phyloP scores from a whole-genome alignment of 1,140 invertebrate genomes.

The Meloidogyne hapla region DNA sequence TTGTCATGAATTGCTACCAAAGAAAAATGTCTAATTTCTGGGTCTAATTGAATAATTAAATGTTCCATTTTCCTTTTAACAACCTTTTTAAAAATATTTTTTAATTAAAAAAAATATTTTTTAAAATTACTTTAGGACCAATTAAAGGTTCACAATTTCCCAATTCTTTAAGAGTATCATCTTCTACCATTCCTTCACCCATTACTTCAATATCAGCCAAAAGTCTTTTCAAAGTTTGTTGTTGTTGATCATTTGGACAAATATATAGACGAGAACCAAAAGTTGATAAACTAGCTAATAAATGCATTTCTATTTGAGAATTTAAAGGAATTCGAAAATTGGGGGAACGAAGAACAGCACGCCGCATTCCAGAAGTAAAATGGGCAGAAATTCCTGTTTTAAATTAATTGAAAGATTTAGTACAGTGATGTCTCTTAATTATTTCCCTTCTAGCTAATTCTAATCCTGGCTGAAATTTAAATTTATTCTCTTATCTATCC shows the following conservation, averaged over 20 bases:
- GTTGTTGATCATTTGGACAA: slow-evolving; percentile 44
- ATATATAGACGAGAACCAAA: slow-evolving; percentile 50
- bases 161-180: slow-evolving; percentile 28
- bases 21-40: slow-evolving; percentile 40
- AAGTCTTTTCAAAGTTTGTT: background rate
- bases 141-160: slow-evolving; percentile 41
- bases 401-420: slow-evolving; percentile 10
- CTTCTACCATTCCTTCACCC: slow-evolving; percentile 15
- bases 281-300: slow-evolving; percentile 46
- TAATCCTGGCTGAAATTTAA: too few species aligned
- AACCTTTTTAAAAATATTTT: slow-evolving; percentile 6
- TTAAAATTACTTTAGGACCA: slow-evolving; percentile 33
- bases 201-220: slow-evolving; percentile 8
- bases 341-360: slow-evolving; percentile 45
- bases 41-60: slow-evolving; percentile 42
- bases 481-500: too few species aligned
- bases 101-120: background rate
- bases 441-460: too few species aligned
- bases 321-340: slow-evolving; percentile 36
- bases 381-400: slow-evolving; percentile 18
- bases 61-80: slow-evolving; percentile 29
- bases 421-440: too few species aligned
- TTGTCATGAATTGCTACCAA: slow-evolving; percentile 48
- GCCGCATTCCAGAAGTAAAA: slow-evolving; percentile 25
- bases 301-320: slow-evolving; percentile 34